Evolutionary conservation across 2,888 invertebrate genomes (phyloP).

Genomic region (Drosophila subsilvestris): DNA sequence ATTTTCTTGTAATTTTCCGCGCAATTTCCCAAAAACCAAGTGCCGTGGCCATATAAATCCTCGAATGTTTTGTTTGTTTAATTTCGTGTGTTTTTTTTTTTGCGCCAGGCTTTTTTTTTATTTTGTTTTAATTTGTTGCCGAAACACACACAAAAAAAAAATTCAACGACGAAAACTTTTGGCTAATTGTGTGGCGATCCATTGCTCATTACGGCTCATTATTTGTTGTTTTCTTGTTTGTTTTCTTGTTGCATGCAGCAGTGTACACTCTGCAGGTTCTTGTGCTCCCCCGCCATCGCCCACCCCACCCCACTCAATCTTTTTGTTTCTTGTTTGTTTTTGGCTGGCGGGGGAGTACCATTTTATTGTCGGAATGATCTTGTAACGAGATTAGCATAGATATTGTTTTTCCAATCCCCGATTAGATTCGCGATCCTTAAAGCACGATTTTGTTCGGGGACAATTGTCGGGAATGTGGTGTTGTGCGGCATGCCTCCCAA

Average conservation of each 20-base stretch:
- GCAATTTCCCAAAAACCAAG: slow-evolving; percentile 59
- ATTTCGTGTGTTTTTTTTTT: slow-evolving; percentile 74
- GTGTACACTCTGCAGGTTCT: slow-evolving; percentile 67
- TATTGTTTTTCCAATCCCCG: slow-evolving; percentile 77
- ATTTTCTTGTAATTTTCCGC: slow-evolving; percentile 83
- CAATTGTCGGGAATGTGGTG: slow-evolving; percentile 46
- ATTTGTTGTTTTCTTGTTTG: slow-evolving; percentile 65
- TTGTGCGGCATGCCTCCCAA: slow-evolving; percentile 30
- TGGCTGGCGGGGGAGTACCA: slow-evolving; percentile 40
- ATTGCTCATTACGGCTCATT: slow-evolving; percentile 75
- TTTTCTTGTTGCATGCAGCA: slow-evolving; percentile 40
- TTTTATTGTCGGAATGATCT: slow-evolving; percentile 79
- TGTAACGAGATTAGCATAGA: slow-evolving; percentile 78
- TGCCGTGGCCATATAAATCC: slow-evolving; percentile 65
- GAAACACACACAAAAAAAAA: slow-evolving; percentile 41
- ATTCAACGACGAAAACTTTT: slow-evolving; percentile 60
- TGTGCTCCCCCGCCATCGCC: slow-evolving; percentile 22
- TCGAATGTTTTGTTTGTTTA: slow-evolving; percentile 72
- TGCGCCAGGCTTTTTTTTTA: slow-evolving; percentile 37
- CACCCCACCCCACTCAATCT: slow-evolving; percentile 23
- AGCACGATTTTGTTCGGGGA: slow-evolving; percentile 69
- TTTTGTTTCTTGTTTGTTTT: slow-evolving; percentile 21
- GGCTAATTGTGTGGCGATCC: slow-evolving; percentile 76
- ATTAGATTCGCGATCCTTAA: slow-evolving; percentile 64
- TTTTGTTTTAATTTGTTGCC: slow-evolving; percentile 69